phyloP scores from a whole-genome alignment of 2,113 vertebrate genomes.

The Protomyctophum bolini region DNA sequence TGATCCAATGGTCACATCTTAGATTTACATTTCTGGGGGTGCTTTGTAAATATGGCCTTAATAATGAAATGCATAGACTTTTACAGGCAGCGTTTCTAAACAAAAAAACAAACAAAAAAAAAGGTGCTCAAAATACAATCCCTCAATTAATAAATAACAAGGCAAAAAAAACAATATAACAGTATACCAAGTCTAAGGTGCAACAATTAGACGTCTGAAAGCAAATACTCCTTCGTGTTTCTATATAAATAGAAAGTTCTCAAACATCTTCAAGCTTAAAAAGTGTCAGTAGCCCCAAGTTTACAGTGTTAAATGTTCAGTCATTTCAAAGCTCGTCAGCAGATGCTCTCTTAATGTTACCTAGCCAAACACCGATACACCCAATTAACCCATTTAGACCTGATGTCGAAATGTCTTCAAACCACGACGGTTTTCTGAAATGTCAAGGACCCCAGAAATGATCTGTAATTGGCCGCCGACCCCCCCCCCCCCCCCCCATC shows the following conservation, averaged over 20 bases:
- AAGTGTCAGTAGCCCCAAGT: neutral
- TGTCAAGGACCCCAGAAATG: no score
- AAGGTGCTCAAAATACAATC: neutral
- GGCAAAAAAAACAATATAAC: constrained; percentile 5
- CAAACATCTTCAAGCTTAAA: neutral
- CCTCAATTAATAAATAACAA: constrained; percentile 23
- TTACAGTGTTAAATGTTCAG: constrained; percentile 10
- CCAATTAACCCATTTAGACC: no score
- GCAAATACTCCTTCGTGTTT: neutral
- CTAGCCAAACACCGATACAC: neutral
- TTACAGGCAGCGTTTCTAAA: neutral
- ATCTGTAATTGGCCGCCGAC: no score
- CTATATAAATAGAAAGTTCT: constrained; percentile 1
- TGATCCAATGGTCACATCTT: neutral
- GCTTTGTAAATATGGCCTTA: neutral
- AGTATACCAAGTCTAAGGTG: constrained; percentile 3
- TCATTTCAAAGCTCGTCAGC: constrained; percentile 7
- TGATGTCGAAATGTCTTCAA: no score
- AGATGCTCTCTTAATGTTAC: constrained; percentile 1
- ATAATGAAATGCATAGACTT: neutral
- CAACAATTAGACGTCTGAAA: neutral
- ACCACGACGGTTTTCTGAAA: no score
- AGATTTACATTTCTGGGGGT: neutral
- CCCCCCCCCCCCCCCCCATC: no score
- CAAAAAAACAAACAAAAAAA: neutral